These are phyloP conservation scores for Andrena chrysosceles DNA, from an alignment of 2,888 invertebrate species.

Conservation along the genomic window DNA sequence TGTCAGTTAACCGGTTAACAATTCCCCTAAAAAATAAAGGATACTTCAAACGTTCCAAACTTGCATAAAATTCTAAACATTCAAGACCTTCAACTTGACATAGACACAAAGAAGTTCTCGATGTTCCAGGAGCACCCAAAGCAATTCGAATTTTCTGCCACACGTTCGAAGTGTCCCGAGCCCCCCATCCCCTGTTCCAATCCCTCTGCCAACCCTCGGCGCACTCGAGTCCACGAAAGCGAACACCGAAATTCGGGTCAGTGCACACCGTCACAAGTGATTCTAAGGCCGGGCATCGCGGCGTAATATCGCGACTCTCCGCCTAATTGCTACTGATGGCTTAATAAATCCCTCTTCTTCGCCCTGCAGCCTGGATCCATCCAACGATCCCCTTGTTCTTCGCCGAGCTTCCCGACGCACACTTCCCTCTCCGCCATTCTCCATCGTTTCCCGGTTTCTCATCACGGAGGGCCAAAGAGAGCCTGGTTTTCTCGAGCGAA, in stretches of 20 bases:
- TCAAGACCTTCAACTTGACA: too few species aligned
- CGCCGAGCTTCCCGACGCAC: not conserved
- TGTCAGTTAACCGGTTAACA: too few species aligned
- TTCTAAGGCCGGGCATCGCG: constrained; percentile 24
- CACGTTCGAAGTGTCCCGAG: constrained; percentile 6
- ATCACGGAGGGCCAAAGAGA: not conserved
- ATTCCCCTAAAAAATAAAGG: too few species aligned
- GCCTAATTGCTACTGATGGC: constrained; percentile 69
- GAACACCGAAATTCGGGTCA: constrained; percentile 57
- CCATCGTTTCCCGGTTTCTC: not conserved
- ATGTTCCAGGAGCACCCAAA: too few species aligned
- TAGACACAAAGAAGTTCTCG: too few species aligned
- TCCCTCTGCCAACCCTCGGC: not conserved
- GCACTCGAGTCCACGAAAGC: constrained; percentile 26
- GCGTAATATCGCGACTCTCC: constrained; percentile 70
- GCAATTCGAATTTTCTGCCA: too few species aligned
- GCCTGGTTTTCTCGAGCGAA: constrained; percentile 27
- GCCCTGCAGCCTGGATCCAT: constrained; percentile 6
- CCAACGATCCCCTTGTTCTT: not conserved
- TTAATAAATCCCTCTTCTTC: constrained; percentile 42
- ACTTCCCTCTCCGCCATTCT: not conserved
- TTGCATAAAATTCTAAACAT: too few species aligned
- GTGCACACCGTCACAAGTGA: constrained; percentile 59
- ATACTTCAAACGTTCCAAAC: too few species aligned
- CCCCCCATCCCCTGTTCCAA: too few species aligned